These are phyloP conservation scores for Epinotia nisella DNA, from an alignment of 2,888 invertebrate species.

Conservation along the genomic window DNA sequence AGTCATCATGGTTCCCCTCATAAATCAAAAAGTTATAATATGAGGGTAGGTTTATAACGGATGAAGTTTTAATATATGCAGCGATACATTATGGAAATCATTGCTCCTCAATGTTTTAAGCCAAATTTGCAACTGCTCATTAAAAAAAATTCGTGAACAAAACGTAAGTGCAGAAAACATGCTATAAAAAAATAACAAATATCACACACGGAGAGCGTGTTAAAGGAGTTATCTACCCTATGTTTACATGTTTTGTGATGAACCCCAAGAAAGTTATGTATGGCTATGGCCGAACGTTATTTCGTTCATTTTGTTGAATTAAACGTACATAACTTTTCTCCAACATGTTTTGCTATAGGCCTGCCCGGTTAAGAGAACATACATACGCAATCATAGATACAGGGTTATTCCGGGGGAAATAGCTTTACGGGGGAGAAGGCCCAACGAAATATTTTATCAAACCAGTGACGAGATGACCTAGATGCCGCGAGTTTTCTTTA, in stretches of 20 bases:
- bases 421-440: too few species aligned
- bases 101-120: background rate
- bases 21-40: constrained; percentile 3
- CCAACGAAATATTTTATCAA: too few species aligned
- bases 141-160: background rate
- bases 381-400: too few species aligned
- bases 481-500: too few species aligned
- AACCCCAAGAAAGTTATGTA: background rate
- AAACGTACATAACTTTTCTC: background rate
- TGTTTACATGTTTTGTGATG: background rate
- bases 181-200: background rate
- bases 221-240: background rate
- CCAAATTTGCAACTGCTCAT: background rate
- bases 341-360: too few species aligned
- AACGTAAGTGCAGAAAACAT: background rate
- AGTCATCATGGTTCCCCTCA: background rate
- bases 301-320: background rate
- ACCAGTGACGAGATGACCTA: too few species aligned
- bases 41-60: background rate
- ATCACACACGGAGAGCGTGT: background rate
- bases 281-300: background rate
- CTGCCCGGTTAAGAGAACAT: too few species aligned
- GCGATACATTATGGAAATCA: background rate
- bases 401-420: too few species aligned
- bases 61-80: background rate